Evolutionary conservation across 2,888 invertebrate genomes (phyloP), one percentile per base, ranked within the genome.

Genomic region (Cryptocephalus moraei): DNA sequence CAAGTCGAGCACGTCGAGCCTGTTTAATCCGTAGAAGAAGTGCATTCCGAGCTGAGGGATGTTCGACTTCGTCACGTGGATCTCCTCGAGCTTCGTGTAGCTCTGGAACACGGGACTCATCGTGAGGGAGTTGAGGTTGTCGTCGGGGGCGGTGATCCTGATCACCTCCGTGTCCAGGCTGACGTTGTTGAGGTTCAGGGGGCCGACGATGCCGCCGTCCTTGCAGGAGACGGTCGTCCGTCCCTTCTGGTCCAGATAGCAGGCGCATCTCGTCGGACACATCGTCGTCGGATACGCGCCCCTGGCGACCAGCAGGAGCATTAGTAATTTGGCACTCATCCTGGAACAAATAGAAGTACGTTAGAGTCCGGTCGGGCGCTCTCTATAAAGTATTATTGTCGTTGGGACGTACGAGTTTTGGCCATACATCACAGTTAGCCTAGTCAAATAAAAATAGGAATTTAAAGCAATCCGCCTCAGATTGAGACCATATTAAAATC

Each of bases 41-140:
- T 84, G 81, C 52, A 80, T 77, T 1, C 89, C 90, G 51, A 90
- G 81, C 36, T 84, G 83, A 4, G 89, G 89, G 34, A 90, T 73
- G 62, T 85, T 84, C 0, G 87, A 88, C 57, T 81, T 79, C n/a
- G 80, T 80, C 43, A 88, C 85, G 62, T 82, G 82, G 9, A 90
- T 72, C 68, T 86, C 84, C 66, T 83, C 80, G 31, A 90, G 73
- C 47, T 71, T 67, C 39, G 65, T 62, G 56, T 75, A 74, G 39
- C 65, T 65, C 33, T 63, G 75, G 61, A 88, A 82, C 36, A 82
- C 79, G 8, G 85, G 83, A 13, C 86, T 86, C 57, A 88, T 82
- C 22, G 82, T 82, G 43, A 88, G 73, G 44, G 74, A 70, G 64
- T 86, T 86, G 22, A 75, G 73, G 53, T 70, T 69, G 48, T 73